Base-by-base conservation (phyloP, 2,113 vertebrate species). In the Tor tambroides region DNA sequence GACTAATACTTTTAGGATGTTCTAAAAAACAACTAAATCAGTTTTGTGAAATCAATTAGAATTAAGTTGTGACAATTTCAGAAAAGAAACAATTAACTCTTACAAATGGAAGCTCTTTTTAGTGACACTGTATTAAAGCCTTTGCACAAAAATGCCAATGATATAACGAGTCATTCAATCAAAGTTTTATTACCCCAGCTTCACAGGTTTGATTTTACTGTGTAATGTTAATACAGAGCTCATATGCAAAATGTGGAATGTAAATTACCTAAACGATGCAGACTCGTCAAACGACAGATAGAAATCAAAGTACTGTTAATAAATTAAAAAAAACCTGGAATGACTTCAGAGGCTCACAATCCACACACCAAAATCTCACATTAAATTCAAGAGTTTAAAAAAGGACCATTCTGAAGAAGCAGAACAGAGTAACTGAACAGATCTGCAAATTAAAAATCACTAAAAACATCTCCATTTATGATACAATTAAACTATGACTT, bases 251-350 rank as follows among this genome's bases (percentile, higher is more conserved):
- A 35, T 8, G 4, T 19, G 35, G 69, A 89, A 89, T 67, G 56
- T 67, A 78, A 61, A 41, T 32, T 35, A 54, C 63, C 17, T n/a
- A 67, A 80, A 84, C 15, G 12, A 12, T 61, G 15, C 59, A 43
- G 11, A 49, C 61, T 56, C 8, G 0, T 43, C 35, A 71, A 19
- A 38, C 14, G 15, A 82, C 11, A 72, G 35, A 41, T 35, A 35
- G 12, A 30, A 61, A 54, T 32, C 7, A 5, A 23, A 79, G 28
- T 54, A 63, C 41, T 49, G 43, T 78, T 59, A 88, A 86, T 88
- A 86, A 83, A 88, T 79, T 38, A 38, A 38, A 38, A 75, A 32
- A 80, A 84, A 43, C 23, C 2, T 12, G 75, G 65, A 89, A 74
- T 80, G 32, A 23, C 43, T 49, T 30, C 54, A 87, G 71, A 23